These are phyloP conservation scores for Onychomys arenicola DNA, from an alignment of 2,797 vertebrate species.

Conservation along the genomic window DNA sequence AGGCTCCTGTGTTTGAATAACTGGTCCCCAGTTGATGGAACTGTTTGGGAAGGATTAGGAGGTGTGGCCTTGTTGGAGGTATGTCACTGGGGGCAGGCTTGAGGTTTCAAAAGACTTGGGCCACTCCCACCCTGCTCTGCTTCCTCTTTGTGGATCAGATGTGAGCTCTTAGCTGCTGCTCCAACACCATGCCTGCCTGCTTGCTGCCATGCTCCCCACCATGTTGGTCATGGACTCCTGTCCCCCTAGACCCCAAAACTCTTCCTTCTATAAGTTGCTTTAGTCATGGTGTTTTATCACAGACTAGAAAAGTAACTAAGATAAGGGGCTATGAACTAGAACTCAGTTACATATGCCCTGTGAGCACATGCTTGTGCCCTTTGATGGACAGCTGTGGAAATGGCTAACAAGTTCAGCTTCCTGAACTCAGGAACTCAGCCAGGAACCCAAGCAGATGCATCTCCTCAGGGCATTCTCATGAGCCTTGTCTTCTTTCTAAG, in stretches of 20 bases:
- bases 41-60: not conserved
- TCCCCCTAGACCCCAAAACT: not conserved
- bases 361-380: rapidly evolving
- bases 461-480: not conserved
- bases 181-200: not conserved
- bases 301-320: not conserved
- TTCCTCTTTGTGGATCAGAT: not conserved
- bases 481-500: not conserved
- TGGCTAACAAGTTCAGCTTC: not conserved
- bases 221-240: no score
- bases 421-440: not conserved
- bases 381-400: no score
- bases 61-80: not conserved
- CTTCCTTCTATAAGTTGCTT: not conserved
- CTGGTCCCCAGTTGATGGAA: not conserved
- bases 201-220: not conserved
- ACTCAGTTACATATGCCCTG: rapidly evolving
- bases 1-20: not conserved
- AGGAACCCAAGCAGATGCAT: not conserved
- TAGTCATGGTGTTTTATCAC: not conserved
- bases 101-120: no score
- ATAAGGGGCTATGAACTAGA: not conserved
- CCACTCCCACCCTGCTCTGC: not conserved
- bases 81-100: not conserved
- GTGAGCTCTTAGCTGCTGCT: not conserved